Percentiles rank a stretch among this genome's conserved stretches.
phyloP scores from a whole-genome alignment of 2,113 vertebrate genomes.

The Cyphomyrus plagiostoma region DNA sequence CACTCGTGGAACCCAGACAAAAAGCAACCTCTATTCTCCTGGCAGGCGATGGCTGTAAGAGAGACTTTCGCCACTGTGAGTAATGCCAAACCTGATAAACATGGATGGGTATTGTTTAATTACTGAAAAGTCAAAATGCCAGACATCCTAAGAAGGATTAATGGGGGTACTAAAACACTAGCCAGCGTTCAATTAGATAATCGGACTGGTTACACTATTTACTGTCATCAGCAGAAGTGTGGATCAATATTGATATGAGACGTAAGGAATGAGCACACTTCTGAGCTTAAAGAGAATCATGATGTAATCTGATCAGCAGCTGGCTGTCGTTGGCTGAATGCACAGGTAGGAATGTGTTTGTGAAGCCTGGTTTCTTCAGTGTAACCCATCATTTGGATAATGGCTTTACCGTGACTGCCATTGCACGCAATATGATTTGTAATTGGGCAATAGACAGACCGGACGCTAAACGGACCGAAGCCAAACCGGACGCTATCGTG shows the following conservation, averaged over 20 bases:
- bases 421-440: background rate
- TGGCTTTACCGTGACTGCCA: background rate
- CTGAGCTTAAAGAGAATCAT: background rate
- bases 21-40: background rate
- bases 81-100: background rate
- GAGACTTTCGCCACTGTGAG: background rate
- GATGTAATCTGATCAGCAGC: background rate
- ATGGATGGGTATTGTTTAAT: background rate
- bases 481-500: background rate
- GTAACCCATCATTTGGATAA: background rate
- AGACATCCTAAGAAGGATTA: background rate
- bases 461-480: too few species aligned
- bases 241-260: background rate
- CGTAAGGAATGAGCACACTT: background rate
- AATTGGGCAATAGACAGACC: background rate
- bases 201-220: background rate
- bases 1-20: background rate
- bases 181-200: background rate
- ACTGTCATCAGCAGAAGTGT: background rate
- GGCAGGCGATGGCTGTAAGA: background rate
- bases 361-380: background rate
- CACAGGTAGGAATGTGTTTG: background rate
- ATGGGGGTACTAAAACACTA: background rate
- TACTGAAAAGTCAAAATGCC: background rate
- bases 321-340: background rate